Percentiles rank a stretch among this genome's conserved stretches.
These are phyloP conservation scores for Eugnorisma glareosa DNA, from an alignment of 2,888 invertebrate genomes.

Conservation along the genomic window DNA sequence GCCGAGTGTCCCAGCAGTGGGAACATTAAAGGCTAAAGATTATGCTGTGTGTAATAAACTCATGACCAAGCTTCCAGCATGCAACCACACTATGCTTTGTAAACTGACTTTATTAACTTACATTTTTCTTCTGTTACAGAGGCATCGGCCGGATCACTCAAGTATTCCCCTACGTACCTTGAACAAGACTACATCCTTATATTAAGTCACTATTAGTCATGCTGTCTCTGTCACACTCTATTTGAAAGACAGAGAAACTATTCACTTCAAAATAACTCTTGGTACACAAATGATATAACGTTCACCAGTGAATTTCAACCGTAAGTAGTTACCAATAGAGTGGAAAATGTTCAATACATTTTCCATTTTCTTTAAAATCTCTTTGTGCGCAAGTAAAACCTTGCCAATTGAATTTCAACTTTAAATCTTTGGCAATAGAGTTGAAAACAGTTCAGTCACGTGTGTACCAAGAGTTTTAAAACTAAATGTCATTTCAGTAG, in stretches of 20 bases:
- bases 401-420: neutral
- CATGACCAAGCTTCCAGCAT: no score
- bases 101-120: no score
- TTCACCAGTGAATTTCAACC: neutral
- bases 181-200: constrained; percentile 57
- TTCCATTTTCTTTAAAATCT: no score
- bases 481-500: constrained; percentile 6
- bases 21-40: no score
- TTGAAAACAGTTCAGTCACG: neutral
- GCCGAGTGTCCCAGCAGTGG: no score
- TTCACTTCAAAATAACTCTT: constrained; percentile 1
- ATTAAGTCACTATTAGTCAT: neutral
- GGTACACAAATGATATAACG: neutral
- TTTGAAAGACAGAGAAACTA: neutral
- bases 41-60: no score
- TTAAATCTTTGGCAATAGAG: neutral
- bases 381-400: neutral
- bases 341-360: neutral
- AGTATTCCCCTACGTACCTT: constrained; percentile 82
- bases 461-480: constrained; percentile 1
- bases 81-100: no score
- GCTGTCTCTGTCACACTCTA: constrained; percentile 14
- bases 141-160: constrained; percentile 83
- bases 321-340: rapidly evolving
- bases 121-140: constrained; percentile 70